Evolutionary conservation across 2,888 invertebrate species (phyloP), one percentile per base, ranked within the genome.

Genomic region (Laspeyria flexula): DNA sequence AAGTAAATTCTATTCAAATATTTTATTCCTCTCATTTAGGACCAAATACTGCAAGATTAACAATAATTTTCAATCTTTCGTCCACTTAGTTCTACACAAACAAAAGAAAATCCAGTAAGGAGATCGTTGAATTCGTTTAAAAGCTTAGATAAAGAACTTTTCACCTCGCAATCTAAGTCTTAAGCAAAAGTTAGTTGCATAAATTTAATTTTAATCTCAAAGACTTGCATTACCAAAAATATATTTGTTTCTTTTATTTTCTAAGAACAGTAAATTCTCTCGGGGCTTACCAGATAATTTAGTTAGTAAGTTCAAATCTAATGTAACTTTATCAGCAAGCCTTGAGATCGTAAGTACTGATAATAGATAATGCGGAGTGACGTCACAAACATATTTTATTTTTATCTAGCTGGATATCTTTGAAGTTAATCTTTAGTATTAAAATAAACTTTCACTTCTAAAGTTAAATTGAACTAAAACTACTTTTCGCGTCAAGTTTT

Each of bases 171-270:
- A 41, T 48, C 43, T 38, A 47, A 44, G 31, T 5, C 21, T 42
- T 34, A 30, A 30, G 23, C 21, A 38, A 43, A 60, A 42, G 27
- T 48, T 23, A 34, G 13, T 33, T 59, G 47, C 23, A 43, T 50
- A 42, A 34, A 39, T 49, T 65, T 50, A 54, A 45, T 49, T 51
- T 49, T 50, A 58, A 54, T 54, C 29, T 30, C 29, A 12, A 27
- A 21, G 13, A 47, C 33, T n/a, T 41, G 46, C 40, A 40, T 34
- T 39, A 31, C 25, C 18, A 33, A 33, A 39, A 43, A 51, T 61
- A 57, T 31, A 50, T 48, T 30, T 46, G 41, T 31, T 43, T 43
- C 16, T 34, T 21, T 6, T 38, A 23, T 30, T 40, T 13, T 15
- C 15, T 21, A 3, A 7, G 12, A 34, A 21, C 2, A 3, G 21